phyloP scores from a whole-genome alignment of 2,888 invertebrate genomes.

The Eupsilia transversa region DNA sequence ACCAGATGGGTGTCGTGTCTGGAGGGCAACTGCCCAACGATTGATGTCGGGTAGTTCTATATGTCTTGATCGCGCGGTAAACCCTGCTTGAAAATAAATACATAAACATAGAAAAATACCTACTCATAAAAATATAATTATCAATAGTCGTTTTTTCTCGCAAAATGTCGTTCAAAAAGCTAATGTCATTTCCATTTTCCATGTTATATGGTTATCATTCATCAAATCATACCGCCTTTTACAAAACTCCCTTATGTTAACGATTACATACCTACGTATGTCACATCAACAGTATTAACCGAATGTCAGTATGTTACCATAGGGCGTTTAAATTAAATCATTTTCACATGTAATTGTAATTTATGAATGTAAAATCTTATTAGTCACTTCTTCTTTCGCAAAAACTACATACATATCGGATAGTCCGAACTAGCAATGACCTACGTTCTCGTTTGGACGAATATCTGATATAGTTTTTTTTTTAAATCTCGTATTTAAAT shows the following conservation, averaged over 20 bases:
- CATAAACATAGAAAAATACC: not conserved
- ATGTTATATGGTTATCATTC: constrained; percentile 19
- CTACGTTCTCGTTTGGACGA: not conserved
- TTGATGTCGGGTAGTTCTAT: too few relatives aligned
- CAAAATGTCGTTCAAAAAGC: constrained; percentile 1
- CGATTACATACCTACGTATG: not conserved
- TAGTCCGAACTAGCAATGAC: not conserved
- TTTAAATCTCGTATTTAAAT: not conserved
- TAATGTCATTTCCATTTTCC: constrained; percentile 26
- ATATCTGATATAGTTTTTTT: not conserved
- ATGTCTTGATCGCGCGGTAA: too few relatives aligned
- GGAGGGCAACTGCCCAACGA: too few relatives aligned
- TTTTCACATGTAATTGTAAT: not conserved
- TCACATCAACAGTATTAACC: constrained; percentile 18
- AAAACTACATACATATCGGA: not conserved
- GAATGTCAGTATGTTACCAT: not conserved
- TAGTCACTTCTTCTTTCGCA: not conserved
- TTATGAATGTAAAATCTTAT: not conserved
- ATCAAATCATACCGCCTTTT: constrained; percentile 37
- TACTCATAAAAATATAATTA: not conserved
- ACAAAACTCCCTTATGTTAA: constrained; percentile 3
- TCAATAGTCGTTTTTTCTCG: not conserved
- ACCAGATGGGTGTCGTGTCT: too few relatives aligned
- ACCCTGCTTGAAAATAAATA: too few relatives aligned
- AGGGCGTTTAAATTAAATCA: not conserved